Base-by-base conservation (phyloP, 2,797 vertebrate genomes). In the Buceros bicornis region DNA sequence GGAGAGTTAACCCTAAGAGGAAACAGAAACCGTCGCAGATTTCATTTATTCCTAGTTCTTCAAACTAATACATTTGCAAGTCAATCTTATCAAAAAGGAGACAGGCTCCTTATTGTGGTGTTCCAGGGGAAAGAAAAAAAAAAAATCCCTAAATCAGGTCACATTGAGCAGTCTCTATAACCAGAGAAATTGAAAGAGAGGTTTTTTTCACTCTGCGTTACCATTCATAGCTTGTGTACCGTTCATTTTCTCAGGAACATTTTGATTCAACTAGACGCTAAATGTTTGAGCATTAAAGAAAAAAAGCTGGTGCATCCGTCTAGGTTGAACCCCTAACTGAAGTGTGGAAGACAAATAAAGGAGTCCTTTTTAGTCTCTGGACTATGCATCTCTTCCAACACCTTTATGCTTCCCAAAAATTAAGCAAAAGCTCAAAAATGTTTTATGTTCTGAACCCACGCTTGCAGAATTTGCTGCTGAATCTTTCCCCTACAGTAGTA, bases 31-130 rank as follows among this genome's bases (percentile, higher is more conserved):
- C 74, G 80, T 89, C 74, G 71, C 64, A 80, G 74, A 77, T 94
- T 77, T 89, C 67, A 94, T 96, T 95, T 96, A 92, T 60, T 77
- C 78, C 1, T 17, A 71, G 47, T 82, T 97, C 93, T 92, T 93
- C 86, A 87, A 93, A 82, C 60, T 82, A 93, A 95, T 90, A 80
- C 19, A 89, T 95, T 93, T 95, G 78, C 91, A 94, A 90, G 83
- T 87, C 86, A 84, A 54, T 89, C 88, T 89, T 84, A 80, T 29
- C 31, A 57, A 67, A 88, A 80, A 43, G 28, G 33, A 87, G 51
- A 70, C 33, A 43, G 80, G 42, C 5, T 82, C 14, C 33, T 73
- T 82, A 84, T 13, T 94, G 82, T 58, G 89, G 3, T 15, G 6
- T 89, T 89, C 29, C 18, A 33, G n/a, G 29, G n/a, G 11, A 88